phyloP scores from a whole-genome alignment of 2,113 vertebrate species.

The Thamnaconus septentrionalis region DNA sequence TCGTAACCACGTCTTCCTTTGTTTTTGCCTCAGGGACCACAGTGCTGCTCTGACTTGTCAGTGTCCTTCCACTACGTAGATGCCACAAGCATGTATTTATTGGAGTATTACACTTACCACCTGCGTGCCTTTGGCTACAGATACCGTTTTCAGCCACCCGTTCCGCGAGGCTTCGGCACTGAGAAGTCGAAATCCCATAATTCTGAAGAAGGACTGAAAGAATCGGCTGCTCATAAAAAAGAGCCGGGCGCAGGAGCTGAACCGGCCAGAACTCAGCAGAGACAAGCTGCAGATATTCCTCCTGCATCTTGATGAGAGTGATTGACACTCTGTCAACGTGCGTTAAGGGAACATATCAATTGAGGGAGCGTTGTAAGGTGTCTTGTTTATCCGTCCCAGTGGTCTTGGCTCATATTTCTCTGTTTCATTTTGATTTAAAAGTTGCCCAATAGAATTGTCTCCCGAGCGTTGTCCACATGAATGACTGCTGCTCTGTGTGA shows the following conservation, averaged over 20 bases:
- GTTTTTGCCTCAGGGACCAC: slow-evolving; percentile 62
- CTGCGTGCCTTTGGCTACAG: slow-evolving; percentile 76
- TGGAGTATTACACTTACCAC: slow-evolving; percentile 79
- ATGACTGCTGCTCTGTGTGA: not conserved
- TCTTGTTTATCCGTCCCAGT: slow-evolving; percentile 17
- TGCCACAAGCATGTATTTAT: slow-evolving; percentile 62
- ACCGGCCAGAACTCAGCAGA: slow-evolving; percentile 7
- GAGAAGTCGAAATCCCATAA: not conserved
- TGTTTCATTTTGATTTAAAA: slow-evolving; percentile 3
- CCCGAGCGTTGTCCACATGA: slow-evolving; percentile 1
- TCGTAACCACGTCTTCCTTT: not conserved
- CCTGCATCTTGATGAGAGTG: slow-evolving; percentile 24
- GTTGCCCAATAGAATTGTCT: not conserved
- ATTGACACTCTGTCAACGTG: not conserved
- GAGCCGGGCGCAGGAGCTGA: not conserved
- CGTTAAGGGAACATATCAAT: not conserved
- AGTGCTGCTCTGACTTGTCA: slow-evolving; percentile 78
- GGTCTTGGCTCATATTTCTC: slow-evolving; percentile 17
- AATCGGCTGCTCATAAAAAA: slow-evolving; percentile 10
- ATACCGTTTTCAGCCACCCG: slow-evolving; percentile 72
- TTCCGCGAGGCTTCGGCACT: slow-evolving; percentile 20
- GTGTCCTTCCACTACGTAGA: slow-evolving; percentile 80
- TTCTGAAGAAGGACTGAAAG: slow-evolving; percentile 5
- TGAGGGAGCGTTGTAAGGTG: not conserved
- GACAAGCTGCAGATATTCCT: slow-evolving; percentile 10